Evolutionary conservation across 2,797 vertebrate genomes (phyloP), one percentile per base, ranked within the genome.

Genomic region (Cheirogaleus major): DNA sequence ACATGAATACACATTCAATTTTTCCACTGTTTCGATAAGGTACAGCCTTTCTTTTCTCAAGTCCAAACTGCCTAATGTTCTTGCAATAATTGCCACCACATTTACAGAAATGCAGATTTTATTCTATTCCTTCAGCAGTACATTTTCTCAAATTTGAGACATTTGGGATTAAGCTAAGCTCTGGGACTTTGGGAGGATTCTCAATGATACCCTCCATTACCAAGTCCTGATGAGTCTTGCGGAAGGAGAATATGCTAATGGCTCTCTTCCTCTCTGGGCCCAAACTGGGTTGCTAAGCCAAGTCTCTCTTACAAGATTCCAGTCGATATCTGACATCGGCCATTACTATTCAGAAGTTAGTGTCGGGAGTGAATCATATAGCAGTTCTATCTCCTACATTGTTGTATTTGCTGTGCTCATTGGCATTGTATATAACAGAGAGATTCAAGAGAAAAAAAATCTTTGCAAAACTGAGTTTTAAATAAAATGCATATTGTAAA

Each of bases 1-100:
- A 76, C 65, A 84, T 86, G 94, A 95, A 30, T 48, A 95, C 76
- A 88, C 55, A 90, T 96, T 95, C 93, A 96, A 48, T 97, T 95
- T 97, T 81, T 82, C 43, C 41, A 20, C 52, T 84, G 45, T 76
- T 90, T 83, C 59, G 82, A 95, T 94, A 95, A 97, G 70, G 67
- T 15, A 65, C 27, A 75, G 45, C 17, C 43, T 79, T 91, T 97
- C 48, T 96, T 89, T 95, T 63, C 84, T 93, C 61, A 85, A 35
- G 30, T 83, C 13, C 69, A 82, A 90, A 82, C 32, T 69, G 32
- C 12, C 25, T 82, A 88, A 90, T 65, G 9, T 25, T 81, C 32
- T 96, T 95, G 35, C 63, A 81, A 79, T 94, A 91, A 96, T 79
- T 89, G 32, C 61, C 17, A 78, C 30, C 23, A 75, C 82, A 70